Evolutionary conservation across 2,113 vertebrate genomes (phyloP), one percentile per base, ranked within the genome.

Genomic region (Lonchura striata): DNA sequence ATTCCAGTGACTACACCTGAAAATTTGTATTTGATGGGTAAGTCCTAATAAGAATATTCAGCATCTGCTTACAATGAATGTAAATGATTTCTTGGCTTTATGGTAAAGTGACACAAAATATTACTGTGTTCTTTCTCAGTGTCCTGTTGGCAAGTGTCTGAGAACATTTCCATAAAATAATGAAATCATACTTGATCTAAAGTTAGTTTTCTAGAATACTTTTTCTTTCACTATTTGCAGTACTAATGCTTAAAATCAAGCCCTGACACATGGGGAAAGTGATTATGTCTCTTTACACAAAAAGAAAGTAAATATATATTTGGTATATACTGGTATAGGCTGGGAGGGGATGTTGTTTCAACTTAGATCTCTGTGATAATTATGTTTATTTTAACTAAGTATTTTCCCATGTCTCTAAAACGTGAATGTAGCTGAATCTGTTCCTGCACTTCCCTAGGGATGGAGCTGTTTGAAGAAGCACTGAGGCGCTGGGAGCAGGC

Each of bases 401-500:
- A 10, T 20, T 85, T 66, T 61, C 31, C 47, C 2, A 0, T 20
- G 7, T 61, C 23, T 60, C 8, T 77, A 11, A 72, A 31, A 28
- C 2, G 8, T 61, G 37, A 21, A 7, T 37, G 13, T 16, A 5
- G 47, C 4, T 61, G 71, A n/a, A 59, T 33, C 50, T 77, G 42
- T 66, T 71, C 10, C 78, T 86, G 33, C 41, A 82, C 23, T 88
- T 23, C 64, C 44, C 27, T 93, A 99, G 99, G 99, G 37, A 99
- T 99, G 99, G 99, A 99, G 94, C 96, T 99, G 86, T 99, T 99
- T 24, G 99, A 99, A 92, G 99, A 99, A 91, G 99, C 99, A 0
- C 93, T 99, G 57, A 97, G 98, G 37, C 98, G 99, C 23, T 99
- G 99, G 99, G 99, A 99, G 66, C 98, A 99, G 83, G 99, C 99